phyloP scores from a whole-genome alignment of 2,113 vertebrate species.

The Rhinoderma darwinii region DNA sequence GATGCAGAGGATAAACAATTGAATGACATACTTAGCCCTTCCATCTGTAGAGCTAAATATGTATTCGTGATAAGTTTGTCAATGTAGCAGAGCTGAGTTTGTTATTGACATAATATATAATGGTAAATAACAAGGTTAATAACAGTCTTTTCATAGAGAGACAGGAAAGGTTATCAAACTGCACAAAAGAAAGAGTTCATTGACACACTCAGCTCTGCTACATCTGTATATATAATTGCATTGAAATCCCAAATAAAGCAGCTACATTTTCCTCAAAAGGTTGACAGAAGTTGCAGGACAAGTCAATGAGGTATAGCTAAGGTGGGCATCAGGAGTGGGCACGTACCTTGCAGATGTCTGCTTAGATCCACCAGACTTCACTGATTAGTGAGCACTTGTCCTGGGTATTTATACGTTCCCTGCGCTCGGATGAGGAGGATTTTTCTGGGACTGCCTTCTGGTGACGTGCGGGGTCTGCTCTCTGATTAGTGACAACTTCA shows the following conservation, averaged over 20 bases:
- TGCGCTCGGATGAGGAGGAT: not conserved
- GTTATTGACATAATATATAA: not conserved
- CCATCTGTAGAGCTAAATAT: not conserved
- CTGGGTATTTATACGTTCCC: constrained; percentile 53
- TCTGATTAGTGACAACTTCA: not conserved
- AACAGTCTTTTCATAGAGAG: no score
- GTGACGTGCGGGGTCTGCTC: constrained; percentile 45
- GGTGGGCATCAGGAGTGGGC: not conserved
- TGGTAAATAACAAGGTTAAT: no score
- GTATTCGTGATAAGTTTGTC: no score
- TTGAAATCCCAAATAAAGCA: not conserved
- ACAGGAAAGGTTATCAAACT: not conserved
- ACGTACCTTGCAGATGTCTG: constrained; percentile 21
- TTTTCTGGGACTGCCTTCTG: constrained; percentile 20
- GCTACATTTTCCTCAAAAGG: not conserved
- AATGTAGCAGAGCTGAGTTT: not conserved
- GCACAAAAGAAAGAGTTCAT: not conserved
- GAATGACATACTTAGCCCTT: not conserved
- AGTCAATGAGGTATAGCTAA: not conserved
- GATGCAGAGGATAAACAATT: not conserved
- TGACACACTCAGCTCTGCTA: not conserved
- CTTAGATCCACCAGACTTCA: not conserved
- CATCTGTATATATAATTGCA: not conserved
- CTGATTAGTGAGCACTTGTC: not conserved
- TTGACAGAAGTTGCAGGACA: not conserved